Percentiles rank a stretch among this genome's conserved stretches.
Evolutionary conservation across 2,113 vertebrate species (phyloP).

Genomic region (Bostrychus sinensis): DNA sequence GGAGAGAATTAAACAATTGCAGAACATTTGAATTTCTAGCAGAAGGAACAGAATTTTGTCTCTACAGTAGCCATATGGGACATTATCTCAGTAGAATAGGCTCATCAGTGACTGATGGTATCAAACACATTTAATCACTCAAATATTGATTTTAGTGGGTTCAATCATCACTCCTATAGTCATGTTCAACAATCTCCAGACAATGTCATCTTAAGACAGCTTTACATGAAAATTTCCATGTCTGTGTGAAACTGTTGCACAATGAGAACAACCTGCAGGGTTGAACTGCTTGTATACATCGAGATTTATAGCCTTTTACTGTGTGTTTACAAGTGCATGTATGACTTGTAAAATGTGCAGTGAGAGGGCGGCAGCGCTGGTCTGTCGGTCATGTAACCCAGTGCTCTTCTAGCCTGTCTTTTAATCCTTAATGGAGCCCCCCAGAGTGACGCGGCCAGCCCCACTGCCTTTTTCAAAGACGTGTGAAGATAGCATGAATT

Average conservation of each 20-base stretch:
- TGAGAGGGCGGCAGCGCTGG: neutral
- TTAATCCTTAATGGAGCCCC: slow-evolving; percentile 61
- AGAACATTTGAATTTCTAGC: too few species aligned
- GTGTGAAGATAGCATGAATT: slow-evolving; percentile 69
- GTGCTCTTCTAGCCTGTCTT: slow-evolving; percentile 36
- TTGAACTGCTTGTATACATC: neutral
- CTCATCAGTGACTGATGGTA: too few species aligned
- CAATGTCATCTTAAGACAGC: neutral
- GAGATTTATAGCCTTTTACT: neutral
- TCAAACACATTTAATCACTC: too few species aligned
- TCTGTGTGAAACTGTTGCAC: neutral
- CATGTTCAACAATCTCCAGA: too few species aligned
- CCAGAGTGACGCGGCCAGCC: slow-evolving; percentile 28
- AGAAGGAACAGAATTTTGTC: too few species aligned
- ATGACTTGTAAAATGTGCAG: neutral
- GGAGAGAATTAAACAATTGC: too few species aligned
- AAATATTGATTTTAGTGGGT: too few species aligned
- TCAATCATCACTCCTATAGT: too few species aligned
- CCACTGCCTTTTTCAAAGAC: slow-evolving; percentile 56
- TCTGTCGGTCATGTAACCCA: neutral
- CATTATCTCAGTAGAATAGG: too few species aligned
- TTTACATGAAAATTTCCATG: too few species aligned
- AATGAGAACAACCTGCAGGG: neutral
- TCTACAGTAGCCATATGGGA: too few species aligned
- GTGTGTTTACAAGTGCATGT: neutral